These are phyloP conservation scores for Henricia sp. DNA, from an alignment of 53 echinoderm and acorn worm species.

Conservation along the genomic window DNA sequence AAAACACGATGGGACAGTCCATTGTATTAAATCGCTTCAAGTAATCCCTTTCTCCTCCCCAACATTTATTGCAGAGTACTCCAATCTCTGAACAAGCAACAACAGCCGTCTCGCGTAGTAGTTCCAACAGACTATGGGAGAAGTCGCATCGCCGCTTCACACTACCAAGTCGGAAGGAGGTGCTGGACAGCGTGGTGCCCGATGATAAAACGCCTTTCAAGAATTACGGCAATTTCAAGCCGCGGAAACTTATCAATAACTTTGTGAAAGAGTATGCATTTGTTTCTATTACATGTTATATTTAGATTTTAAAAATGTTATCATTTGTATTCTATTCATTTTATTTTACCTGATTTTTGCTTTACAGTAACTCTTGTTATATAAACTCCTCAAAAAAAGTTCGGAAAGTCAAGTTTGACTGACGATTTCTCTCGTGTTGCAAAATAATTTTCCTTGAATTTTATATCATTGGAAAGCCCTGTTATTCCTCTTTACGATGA, in stretches of 20 bases:
- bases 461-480: too few species aligned
- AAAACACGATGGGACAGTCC: too few species aligned
- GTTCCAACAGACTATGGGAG: constrained; percentile 38
- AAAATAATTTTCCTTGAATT: too few species aligned
- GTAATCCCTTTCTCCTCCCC: too few species aligned
- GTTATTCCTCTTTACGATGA: too few species aligned
- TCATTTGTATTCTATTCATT: not conserved
- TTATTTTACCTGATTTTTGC: not conserved
- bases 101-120: not conserved
- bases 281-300: not conserved
- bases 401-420: constrained; percentile 25
- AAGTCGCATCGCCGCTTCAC: constrained; percentile 30
- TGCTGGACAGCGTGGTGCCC: constrained; percentile 22
- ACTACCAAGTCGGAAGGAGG: constrained; percentile 45
- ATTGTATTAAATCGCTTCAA: too few species aligned
- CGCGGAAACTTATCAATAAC: constrained; percentile 60
- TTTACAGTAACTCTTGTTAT: not conserved
- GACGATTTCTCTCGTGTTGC: constrained; percentile 42
- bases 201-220: constrained; percentile 47
- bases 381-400: constrained; percentile 55
- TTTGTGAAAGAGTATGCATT: constrained; percentile 60
- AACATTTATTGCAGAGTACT: too few species aligned
- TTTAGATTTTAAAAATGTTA: not conserved
- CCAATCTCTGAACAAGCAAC: too few species aligned
- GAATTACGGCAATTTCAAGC: constrained; percentile 28